Conservation (phyloP, 2,888 invertebrate species). For the Beris morrisii region DNA sequence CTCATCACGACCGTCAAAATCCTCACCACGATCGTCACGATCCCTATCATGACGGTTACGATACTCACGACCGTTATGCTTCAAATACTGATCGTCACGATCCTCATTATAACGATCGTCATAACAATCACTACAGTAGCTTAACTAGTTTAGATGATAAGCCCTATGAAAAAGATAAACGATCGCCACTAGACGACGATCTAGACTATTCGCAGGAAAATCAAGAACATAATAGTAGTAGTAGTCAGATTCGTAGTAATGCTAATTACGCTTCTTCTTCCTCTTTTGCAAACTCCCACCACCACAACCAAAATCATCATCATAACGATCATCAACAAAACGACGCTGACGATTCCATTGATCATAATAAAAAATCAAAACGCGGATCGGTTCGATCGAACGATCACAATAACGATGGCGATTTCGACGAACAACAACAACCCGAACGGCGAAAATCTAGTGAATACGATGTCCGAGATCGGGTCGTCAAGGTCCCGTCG, state of each 20-base stretch:
- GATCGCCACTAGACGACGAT: conserved; percentile 13
- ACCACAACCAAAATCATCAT: conserved; percentile 46
- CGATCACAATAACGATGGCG: conserved; percentile 47
- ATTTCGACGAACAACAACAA: background rate
- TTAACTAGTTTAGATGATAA: conserved; percentile 61
- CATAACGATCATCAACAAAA: conserved; percentile 44
- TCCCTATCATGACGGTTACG: too few species aligned
- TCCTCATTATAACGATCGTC: conserved; percentile 35
- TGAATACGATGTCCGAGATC: conserved; percentile 59
- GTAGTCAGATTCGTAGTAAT: conserved; percentile 63
- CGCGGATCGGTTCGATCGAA: conserved; percentile 44
- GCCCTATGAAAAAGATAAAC: conserved; percentile 58
- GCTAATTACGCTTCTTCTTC: conserved; percentile 63
- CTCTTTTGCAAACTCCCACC: conserved; percentile 60
- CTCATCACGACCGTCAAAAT: background rate
- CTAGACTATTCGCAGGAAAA: background rate
- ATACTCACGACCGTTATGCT: too few species aligned
- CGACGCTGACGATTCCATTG: conserved; percentile 43
- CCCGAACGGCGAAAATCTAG: conserved; percentile 55
- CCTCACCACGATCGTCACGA: too few species aligned
- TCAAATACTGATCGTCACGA: conserved; percentile 2
- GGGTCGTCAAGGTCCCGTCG: conserved; percentile 44
- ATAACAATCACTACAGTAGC: conserved; percentile 44
- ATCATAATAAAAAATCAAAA: conserved; percentile 47
- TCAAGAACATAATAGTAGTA: conserved; percentile 42